These are phyloP conservation scores for Stegostoma tigrinum DNA, from an alignment of 2,113 vertebrate genomes.

Conservation along the genomic window DNA sequence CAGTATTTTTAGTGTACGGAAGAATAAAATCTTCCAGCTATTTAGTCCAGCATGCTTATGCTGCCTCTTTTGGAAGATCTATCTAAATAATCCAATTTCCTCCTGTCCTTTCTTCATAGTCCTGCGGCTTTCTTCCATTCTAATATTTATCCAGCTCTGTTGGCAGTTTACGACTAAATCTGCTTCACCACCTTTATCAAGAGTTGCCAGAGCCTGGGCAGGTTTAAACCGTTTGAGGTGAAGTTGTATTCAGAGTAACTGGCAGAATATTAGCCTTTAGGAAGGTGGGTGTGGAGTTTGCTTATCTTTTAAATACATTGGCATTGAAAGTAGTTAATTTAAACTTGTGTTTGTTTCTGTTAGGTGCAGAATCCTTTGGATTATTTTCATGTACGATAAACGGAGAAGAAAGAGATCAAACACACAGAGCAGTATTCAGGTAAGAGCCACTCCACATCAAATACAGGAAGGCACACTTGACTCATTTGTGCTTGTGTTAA, in stretches of 20 bases:
- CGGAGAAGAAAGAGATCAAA: slow-evolving; percentile 88
- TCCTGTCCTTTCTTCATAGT: neutral
- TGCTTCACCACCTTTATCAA: neutral
- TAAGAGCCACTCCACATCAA: slow-evolving; percentile 47
- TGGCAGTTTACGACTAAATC: neutral
- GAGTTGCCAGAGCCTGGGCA: neutral
- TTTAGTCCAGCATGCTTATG: neutral
- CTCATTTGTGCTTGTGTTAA: neutral
- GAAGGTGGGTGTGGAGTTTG: neutral
- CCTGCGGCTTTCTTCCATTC: neutral
- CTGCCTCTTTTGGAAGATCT: neutral
- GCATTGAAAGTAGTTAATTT: neutral
- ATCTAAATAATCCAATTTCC: neutral
- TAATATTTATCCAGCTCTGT: neutral
- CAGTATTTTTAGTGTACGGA: neutral
- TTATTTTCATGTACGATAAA: slow-evolving; percentile 89
- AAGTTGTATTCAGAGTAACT: neutral
- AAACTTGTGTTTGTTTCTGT: neutral
- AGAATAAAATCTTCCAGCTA: neutral
- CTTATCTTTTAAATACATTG: neutral
- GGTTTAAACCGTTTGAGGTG: neutral
- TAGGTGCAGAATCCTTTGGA: slow-evolving; percentile 92
- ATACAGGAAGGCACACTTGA: neutral
- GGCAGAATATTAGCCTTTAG: neutral
- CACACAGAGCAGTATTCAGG: slow-evolving; percentile 91